Evolutionary conservation across 2,113 vertebrate species (phyloP).

Genomic region (Vulpes lagopus): DNA sequence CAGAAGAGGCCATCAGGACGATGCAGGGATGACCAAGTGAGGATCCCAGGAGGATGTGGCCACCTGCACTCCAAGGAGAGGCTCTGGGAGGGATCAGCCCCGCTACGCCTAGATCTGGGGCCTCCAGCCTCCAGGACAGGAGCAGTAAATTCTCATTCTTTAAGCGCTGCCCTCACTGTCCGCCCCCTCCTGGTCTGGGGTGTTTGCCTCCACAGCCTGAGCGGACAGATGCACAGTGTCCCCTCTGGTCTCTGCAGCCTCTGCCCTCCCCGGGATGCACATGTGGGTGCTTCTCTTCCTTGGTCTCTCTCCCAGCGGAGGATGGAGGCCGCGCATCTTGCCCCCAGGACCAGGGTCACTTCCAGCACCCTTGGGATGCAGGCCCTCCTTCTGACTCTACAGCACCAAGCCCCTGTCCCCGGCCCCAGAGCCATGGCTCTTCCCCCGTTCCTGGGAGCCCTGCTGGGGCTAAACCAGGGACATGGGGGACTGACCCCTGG

Average conservation of each 20-base stretch:
- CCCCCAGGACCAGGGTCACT: neutral
- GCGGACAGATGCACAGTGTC: no score
- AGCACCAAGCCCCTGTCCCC: neutral
- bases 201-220: fast-evolving
- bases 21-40: neutral
- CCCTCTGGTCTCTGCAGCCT: neutral
- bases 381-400: neutral
- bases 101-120: neutral
- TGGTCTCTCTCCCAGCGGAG: no score
- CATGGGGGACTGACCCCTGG: neutral
- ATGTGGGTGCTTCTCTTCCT: neutral
- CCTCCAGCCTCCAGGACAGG: neutral
- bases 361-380: neutral
- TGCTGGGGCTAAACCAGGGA: neutral
- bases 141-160: neutral
- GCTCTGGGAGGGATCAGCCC: neutral
- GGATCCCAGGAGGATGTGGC: neutral
- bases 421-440: neutral
- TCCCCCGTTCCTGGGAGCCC: neutral
- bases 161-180: neutral
- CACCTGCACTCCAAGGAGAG: neutral
- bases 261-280: neutral
- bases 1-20: neutral
- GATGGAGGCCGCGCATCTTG: neutral
- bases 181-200: neutral